Evolutionary conservation across 1,140 invertebrate genomes (phyloP).

Genomic region (Goniozus legneri): DNA sequence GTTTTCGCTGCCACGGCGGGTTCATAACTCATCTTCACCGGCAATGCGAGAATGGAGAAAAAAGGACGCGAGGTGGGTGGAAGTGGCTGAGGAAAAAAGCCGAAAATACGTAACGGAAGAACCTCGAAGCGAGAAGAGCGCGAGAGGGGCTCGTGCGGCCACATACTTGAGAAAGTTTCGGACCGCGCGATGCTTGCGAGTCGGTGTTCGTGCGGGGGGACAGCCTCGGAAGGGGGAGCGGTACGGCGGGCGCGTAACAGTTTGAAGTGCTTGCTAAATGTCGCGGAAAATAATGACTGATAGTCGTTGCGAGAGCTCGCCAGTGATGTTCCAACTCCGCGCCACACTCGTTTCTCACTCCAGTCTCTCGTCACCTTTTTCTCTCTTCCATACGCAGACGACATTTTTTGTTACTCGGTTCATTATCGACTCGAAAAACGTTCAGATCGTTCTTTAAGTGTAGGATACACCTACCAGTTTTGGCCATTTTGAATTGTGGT

Average conservation of each 20-base stretch:
- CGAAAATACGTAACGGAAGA: background rate
- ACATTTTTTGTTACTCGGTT: conserved; percentile 19
- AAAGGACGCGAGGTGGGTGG: conserved; percentile 12
- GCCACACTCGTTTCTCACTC: conserved; percentile 1
- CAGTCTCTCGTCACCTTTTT: conserved; percentile 15
- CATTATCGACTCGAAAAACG: conserved; percentile 10
- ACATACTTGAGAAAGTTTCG: conserved; percentile 53
- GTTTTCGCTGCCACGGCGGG: conserved; percentile 24
- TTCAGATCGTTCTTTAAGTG: too few relatives aligned
- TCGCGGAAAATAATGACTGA: conserved; percentile 56
- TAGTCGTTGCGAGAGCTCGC: conserved; percentile 29
- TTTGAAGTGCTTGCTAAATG: conserved; percentile 54
- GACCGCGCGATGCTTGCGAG: too few relatives aligned
- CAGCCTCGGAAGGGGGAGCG: conserved; percentile 32
- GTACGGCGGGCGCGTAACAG: conserved; percentile 43
- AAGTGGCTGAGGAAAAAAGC: background rate
- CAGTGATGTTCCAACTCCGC: conserved; percentile 9
- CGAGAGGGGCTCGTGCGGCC: conserved; percentile 31
- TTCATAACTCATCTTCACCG: conserved; percentile 48
- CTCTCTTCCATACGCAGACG: conserved; percentile 12
- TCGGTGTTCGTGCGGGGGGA: conserved; percentile 28
- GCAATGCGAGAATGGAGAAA: conserved; percentile 23
- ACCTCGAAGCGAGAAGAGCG: conserved; percentile 8
- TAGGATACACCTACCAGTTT: too few relatives aligned
- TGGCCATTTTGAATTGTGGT: too few relatives aligned